Evolutionary conservation across 2,888 invertebrate genomes (phyloP).

Genomic region (Callyntrura guangdongensis): DNA sequence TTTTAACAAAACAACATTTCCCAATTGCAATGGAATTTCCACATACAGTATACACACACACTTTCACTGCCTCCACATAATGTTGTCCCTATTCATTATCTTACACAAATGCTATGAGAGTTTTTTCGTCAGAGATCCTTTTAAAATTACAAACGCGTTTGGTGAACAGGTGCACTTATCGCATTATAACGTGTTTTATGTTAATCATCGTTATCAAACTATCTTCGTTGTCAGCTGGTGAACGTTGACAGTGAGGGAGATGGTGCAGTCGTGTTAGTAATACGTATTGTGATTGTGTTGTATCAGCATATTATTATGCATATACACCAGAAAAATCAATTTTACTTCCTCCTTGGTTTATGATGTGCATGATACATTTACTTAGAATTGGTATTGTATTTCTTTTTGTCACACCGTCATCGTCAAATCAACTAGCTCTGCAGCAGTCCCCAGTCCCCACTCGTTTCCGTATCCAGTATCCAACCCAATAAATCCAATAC

Average conservation of each 20-base stretch:
- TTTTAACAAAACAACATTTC: no score
- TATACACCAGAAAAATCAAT: no score
- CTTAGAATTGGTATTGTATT: neutral
- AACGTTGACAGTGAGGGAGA: constrained; percentile 43
- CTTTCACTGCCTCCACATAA: no score
- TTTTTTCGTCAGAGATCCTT: no score
- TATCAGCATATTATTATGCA: neutral
- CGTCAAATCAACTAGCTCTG: no score
- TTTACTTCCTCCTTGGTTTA: neutral
- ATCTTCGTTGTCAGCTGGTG: constrained; percentile 15
- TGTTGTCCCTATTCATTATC: neutral
- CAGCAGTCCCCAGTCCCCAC: no score
- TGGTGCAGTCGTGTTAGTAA: neutral
- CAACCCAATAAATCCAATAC: no score
- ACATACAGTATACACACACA: no score
- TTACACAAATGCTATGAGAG: neutral
- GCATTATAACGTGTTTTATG: neutral
- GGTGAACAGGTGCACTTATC: neutral
- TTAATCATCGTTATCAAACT: constrained; percentile 20
- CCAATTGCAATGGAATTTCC: no score
- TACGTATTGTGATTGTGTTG: neutral
- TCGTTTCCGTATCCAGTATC: no score
- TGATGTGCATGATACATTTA: neutral
- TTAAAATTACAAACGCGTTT: neutral
- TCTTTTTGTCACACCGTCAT: no score